phyloP scores from a whole-genome alignment of 2,888 invertebrate genomes.

The Drosophila melanosoma region DNA sequence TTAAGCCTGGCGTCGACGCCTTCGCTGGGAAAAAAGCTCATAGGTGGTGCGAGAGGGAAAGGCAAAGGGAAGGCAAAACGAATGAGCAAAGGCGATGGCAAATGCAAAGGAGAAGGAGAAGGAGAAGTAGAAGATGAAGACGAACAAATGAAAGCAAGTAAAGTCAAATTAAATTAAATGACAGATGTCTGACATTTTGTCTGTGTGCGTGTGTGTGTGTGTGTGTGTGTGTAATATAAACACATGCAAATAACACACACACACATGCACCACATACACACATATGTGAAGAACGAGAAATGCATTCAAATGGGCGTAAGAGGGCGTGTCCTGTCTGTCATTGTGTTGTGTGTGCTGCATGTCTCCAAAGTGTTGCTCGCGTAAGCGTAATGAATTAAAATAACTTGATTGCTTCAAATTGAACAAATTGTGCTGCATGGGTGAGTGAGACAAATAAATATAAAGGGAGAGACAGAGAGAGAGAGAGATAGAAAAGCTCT shows the following conservation, averaged over 20 bases:
- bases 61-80: conserved; percentile 5
- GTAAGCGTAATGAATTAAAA: conserved; percentile 80
- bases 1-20: conserved; percentile 68
- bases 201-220: conserved; percentile 18
- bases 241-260: conserved; percentile 20
- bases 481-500: conserved; percentile 7
- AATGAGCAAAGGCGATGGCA: conserved; percentile 2
- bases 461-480: neutral
- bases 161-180: conserved; percentile 81
- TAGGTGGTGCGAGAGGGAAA: conserved; percentile 1
- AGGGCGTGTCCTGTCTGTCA: conserved; percentile 40
- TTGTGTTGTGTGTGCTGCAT: conserved; percentile 41
- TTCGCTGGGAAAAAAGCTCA: conserved; percentile 45
- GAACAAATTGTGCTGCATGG: conserved; percentile 74
- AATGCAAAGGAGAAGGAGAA: conserved; percentile 2
- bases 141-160: conserved; percentile 78
- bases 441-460: neutral
- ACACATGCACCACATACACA: conserved; percentile 56
- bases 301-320: neutral
- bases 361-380: conserved; percentile 76
- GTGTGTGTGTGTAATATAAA: conserved; percentile 29
- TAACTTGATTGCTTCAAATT: conserved; percentile 81
- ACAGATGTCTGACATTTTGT: conserved; percentile 80
- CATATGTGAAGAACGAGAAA: neutral
- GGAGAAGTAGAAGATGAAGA: conserved; percentile 24